A percentile compares a stretch with the other conserved stretches of the same genome.
Conservation (phyloP, 2,797 vertebrate genomes). For the Characodon lateralis region DNA sequence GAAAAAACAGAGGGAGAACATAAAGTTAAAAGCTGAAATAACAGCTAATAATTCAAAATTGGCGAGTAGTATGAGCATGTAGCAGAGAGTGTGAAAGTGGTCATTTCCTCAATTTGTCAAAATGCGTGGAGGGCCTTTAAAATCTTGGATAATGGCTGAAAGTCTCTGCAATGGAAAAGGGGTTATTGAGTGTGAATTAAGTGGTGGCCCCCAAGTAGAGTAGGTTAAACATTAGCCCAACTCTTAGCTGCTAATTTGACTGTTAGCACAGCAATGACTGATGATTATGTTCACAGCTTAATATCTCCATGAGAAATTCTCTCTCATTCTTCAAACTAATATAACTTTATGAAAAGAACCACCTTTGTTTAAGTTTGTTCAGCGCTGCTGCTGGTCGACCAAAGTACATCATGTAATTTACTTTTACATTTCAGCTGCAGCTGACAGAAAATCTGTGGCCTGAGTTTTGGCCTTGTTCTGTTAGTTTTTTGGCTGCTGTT, state of each 20-base stretch:
- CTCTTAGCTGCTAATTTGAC: background rate
- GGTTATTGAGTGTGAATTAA: too few relatives aligned
- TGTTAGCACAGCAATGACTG: background rate
- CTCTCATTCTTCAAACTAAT: background rate
- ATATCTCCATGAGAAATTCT: too few relatives aligned
- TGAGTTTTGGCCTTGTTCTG: background rate
- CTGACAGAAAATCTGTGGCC: constrained; percentile 5
- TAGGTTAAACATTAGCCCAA: background rate
- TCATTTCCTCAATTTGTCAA: too few relatives aligned
- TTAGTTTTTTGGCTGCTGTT: background rate
- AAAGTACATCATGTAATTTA: background rate
- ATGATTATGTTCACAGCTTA: background rate
- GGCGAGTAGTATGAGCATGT: too few relatives aligned
- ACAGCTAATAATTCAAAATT: too few relatives aligned
- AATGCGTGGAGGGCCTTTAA: too few relatives aligned
- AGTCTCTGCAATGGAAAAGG: too few relatives aligned
- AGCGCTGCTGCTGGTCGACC: background rate
- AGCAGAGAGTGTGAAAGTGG: too few relatives aligned
- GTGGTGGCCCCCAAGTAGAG: background rate
- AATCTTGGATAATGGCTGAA: too few relatives aligned
- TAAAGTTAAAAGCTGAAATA: too few relatives aligned
- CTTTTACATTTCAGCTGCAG: background rate
- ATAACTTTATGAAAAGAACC: background rate
- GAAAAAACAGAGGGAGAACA: too few relatives aligned
- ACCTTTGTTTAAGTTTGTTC: background rate